Conservation (phyloP, 2,888 invertebrate genomes). For the Calameuta filiformis region DNA sequence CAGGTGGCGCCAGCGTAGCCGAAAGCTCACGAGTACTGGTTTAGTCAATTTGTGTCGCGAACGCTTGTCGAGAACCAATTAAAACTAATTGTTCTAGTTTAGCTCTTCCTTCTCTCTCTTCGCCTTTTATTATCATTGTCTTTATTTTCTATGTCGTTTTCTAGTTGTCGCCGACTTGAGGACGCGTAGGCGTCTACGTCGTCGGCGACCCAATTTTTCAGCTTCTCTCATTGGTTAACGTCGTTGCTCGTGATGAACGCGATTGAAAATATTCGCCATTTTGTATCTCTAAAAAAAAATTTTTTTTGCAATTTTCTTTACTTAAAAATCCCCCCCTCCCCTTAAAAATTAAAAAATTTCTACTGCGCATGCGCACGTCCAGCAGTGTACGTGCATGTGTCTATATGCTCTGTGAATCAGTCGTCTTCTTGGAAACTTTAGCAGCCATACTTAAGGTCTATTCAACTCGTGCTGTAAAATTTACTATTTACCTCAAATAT, state of each 20-base stretch:
- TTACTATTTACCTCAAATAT: too few relatives aligned
- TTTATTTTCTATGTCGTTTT: neutral
- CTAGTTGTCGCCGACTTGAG: neutral
- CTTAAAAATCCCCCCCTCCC: too few relatives aligned
- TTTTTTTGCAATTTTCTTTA: neutral
- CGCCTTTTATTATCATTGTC: slow-evolving; percentile 13
- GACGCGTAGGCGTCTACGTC: neutral
- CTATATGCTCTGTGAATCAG: too few relatives aligned
- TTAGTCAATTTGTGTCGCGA: neutral
- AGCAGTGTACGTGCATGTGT: too few relatives aligned
- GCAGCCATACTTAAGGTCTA: too few relatives aligned
- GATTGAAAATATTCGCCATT: neutral
- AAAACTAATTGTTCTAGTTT: slow-evolving; percentile 29
- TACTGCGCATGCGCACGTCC: too few relatives aligned
- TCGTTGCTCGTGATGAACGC: neutral
- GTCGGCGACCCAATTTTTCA: slow-evolving; percentile 21
- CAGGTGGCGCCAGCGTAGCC: too few relatives aligned
- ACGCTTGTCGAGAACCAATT: slow-evolving; percentile 20
- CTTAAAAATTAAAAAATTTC: too few relatives aligned
- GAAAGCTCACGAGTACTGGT: too few relatives aligned
- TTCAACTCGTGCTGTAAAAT: too few relatives aligned
- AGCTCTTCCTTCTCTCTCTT: slow-evolving; percentile 13
- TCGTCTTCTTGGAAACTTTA: too few relatives aligned
- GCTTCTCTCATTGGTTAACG: neutral
- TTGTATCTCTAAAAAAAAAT: neutral